These are phyloP conservation scores for Cephus nigrinus DNA, from an alignment of 2,888 invertebrate species.

Conservation along the genomic window DNA sequence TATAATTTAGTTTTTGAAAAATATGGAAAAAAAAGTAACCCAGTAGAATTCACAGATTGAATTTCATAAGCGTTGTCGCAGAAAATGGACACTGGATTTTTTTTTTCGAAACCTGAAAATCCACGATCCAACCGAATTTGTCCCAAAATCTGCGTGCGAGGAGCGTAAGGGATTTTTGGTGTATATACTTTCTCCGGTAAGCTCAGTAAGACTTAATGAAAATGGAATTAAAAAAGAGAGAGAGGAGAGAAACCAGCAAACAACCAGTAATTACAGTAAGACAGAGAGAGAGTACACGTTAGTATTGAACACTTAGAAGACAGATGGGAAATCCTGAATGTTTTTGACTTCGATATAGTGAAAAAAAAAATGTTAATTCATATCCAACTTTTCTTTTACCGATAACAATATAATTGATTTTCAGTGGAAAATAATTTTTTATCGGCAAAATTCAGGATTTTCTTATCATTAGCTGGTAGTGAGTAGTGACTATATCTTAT, in stretches of 20 bases:
- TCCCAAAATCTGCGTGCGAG: not conserved
- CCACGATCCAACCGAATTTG: too few relatives aligned
- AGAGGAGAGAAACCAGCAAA: slow-evolving; percentile 1
- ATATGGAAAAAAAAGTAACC: too few relatives aligned
- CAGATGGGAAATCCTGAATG: slow-evolving; percentile 9
- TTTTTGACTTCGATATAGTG: too few relatives aligned
- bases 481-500: slow-evolving; percentile 38
- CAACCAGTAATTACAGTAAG: not conserved
- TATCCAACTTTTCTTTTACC: too few relatives aligned
- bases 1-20: too few relatives aligned
- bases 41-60: too few relatives aligned
- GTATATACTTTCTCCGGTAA: slow-evolving; percentile 4
- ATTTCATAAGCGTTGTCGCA: too few relatives aligned
- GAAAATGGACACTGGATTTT: too few relatives aligned
- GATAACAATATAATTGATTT: too few relatives aligned
- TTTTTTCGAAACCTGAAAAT: too few relatives aligned
- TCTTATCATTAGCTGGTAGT: slow-evolving; percentile 29
- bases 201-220: slow-evolving; percentile 5
- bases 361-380: too few relatives aligned
- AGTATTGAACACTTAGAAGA: slow-evolving; percentile 13
- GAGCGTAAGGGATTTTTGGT: not conserved
- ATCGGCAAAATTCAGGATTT: not conserved
- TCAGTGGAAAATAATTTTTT: too few relatives aligned
- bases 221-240: not conserved
- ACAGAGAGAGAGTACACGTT: slow-evolving; percentile 8